phyloP scores from a whole-genome alignment of 1,140 invertebrate genomes.

The Penaeus indicus region DNA sequence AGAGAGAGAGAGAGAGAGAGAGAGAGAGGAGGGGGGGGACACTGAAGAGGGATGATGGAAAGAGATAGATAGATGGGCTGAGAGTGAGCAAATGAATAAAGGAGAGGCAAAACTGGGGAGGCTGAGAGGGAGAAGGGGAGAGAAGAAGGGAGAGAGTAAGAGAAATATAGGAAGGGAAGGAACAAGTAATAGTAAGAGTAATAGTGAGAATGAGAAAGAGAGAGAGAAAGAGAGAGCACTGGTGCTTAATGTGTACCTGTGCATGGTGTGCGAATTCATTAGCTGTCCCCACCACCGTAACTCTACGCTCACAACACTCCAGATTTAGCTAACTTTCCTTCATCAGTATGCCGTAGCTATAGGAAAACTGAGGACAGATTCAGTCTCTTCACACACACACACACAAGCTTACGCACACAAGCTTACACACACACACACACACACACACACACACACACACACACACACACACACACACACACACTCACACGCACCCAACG shows the following conservation, averaged over 20 bases:
- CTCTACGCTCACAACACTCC: no score
- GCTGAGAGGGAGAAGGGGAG: no score
- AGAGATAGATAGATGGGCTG: no score
- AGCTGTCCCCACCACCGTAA: no score
- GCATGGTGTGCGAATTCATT: neutral
- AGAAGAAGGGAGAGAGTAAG: no score
- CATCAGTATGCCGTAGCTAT: no score
- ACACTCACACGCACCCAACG: neutral
- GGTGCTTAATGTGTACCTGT: neutral
- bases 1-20: neutral
- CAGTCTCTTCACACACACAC: constrained; percentile 10
- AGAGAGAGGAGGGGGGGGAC: no score
- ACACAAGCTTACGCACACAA: constrained; percentile 38
- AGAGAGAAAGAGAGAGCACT: neutral
- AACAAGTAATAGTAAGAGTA: no score
- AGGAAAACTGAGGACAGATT: no score
- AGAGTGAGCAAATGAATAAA: no score
- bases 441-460: constrained; percentile 32
- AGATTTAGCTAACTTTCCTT: no score
- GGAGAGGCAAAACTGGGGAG: neutral
- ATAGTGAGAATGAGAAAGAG: neutral
- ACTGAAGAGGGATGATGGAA: neutral
- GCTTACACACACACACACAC: constrained; percentile 32
- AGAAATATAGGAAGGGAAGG: no score
- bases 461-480: constrained; percentile 8